These are phyloP conservation scores for Hydrolagus affinis DNA, from an alignment of 2,113 vertebrate genomes.

Conservation along the genomic window DNA sequence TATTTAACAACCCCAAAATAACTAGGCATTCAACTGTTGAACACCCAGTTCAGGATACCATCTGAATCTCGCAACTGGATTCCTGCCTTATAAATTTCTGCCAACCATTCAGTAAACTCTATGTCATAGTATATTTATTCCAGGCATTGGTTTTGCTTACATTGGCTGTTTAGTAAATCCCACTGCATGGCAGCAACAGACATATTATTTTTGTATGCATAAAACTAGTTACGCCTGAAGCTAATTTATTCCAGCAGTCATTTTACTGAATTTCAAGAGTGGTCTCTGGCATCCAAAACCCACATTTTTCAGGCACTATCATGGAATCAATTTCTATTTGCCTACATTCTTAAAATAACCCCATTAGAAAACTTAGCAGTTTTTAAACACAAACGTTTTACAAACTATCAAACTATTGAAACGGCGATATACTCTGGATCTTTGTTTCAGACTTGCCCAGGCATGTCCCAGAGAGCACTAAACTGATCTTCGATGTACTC, in stretches of 20 bases:
- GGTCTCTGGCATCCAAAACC: background rate
- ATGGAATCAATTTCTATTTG: slow-evolving; percentile 29
- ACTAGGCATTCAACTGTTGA: background rate
- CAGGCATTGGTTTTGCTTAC: background rate
- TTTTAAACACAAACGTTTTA: background rate
- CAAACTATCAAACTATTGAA: background rate
- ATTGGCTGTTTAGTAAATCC: background rate
- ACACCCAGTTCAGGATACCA: background rate
- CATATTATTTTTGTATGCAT: background rate
- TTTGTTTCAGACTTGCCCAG: too few species aligned
- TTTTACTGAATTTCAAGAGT: background rate
- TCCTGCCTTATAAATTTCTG: background rate
- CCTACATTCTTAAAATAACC: slow-evolving; percentile 14
- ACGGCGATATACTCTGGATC: too few species aligned
- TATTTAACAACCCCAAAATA: background rate
- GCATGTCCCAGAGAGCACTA: too few species aligned
- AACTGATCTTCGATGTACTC: too few species aligned
- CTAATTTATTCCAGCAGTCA: slow-evolving; percentile 12
- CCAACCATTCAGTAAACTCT: background rate
- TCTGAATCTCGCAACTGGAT: background rate
- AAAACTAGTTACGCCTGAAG: background rate
- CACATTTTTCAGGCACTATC: background rate
- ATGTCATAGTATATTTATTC: background rate
- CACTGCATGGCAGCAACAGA: background rate
- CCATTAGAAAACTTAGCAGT: background rate